These are phyloP conservation scores for Sarcophaga rosellei DNA, from an alignment of 2,888 invertebrate species.

Conservation along the genomic window DNA sequence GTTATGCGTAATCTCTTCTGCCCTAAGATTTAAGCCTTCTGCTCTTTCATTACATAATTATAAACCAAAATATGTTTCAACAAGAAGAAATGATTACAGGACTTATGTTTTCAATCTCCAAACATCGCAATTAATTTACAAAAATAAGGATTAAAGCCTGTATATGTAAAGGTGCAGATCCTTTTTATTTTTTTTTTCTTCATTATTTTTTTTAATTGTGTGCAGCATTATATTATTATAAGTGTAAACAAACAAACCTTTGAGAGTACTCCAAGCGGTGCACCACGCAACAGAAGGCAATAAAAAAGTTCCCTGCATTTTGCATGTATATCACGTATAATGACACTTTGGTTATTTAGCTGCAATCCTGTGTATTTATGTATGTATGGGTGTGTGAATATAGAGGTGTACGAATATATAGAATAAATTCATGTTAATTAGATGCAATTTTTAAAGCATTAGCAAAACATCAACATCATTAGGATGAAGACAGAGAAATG, in stretches of 20 bases:
- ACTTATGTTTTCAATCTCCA: no score
- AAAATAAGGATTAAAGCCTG: no score
- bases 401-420: not conserved
- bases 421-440: conserved; percentile 70
- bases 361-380: conserved; percentile 82
- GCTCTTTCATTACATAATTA: no score
- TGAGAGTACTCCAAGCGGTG: conserved; percentile 88
- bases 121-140: no score
- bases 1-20: no score
- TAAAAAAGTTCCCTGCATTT: conserved; percentile 91
- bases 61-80: no score
- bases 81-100: no score
- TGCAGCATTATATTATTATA: conserved; percentile 25
- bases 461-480: conserved; percentile 65
- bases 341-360: conserved; percentile 84
- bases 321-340: conserved; percentile 90
- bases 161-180: not conserved
- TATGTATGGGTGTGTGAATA: not conserved
- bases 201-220: conserved; percentile 11
- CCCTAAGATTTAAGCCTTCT: no score
- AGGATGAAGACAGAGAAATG: conserved; percentile 47
- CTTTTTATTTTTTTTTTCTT: conserved; percentile 1
- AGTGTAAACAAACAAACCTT: conserved; percentile 83
- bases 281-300: conserved; percentile 88
- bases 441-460: conserved; percentile 67